Percentiles rank a stretch among this genome's conserved stretches.
phyloP scores from a whole-genome alignment of 2,113 vertebrate genomes.

The Semicossyphus pulcher region DNA sequence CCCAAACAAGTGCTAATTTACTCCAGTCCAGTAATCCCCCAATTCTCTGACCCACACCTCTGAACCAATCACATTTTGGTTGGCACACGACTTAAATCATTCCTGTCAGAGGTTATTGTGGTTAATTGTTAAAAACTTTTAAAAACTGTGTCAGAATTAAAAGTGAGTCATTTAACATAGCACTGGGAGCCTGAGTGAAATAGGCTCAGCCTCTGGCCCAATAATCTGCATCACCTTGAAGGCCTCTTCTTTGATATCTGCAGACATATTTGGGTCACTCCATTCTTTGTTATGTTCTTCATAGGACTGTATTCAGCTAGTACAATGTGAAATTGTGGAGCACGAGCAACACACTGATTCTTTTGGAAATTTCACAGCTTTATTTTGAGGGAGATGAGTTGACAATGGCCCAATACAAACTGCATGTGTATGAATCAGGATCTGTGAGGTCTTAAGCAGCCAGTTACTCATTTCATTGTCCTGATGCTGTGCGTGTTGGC shows the following conservation, averaged over 20 bases:
- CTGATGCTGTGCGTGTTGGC: too few species aligned
- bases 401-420: neutral
- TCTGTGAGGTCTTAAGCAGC: too few species aligned
- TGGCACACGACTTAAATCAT: too few species aligned
- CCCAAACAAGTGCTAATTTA: conserved; percentile 17
- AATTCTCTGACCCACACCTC: conserved; percentile 12
- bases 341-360: neutral
- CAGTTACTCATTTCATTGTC: too few species aligned
- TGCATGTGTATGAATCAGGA: too few species aligned
- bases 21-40: neutral
- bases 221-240: conserved; percentile 59
- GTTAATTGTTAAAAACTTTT: too few species aligned
- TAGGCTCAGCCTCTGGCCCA: conserved; percentile 49
- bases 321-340: conserved; percentile 15
- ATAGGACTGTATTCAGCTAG: conserved; percentile 15
- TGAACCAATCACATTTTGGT: too few species aligned
- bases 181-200: conserved; percentile 24
- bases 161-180: conserved; percentile 19
- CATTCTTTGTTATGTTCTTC: conserved; percentile 48
- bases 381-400: neutral
- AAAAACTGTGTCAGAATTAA: conserved; percentile 31
- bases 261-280: conserved; percentile 65
- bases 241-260: conserved; percentile 55
- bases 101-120: neutral
- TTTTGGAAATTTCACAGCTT: neutral